These are phyloP conservation scores for Scaeva pyrastri DNA, from an alignment of 2,888 invertebrate species.

Conservation along the genomic window DNA sequence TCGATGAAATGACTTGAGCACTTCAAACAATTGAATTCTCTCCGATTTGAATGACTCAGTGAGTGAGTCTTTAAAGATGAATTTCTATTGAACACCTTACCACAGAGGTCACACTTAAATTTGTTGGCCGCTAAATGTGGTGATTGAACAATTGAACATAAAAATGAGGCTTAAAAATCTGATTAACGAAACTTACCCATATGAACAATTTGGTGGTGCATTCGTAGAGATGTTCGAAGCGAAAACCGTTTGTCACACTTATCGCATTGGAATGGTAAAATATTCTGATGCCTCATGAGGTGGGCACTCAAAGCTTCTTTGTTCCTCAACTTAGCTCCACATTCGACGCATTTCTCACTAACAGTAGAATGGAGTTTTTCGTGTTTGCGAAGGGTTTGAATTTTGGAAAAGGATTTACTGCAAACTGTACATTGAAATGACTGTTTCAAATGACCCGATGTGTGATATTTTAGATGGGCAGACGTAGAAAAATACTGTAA, in stretches of 20 bases:
- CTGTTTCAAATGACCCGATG: conserved; percentile 85
- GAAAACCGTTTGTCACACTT: conserved; percentile 86
- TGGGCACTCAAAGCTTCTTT: conserved; percentile 87
- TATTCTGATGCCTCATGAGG: conserved; percentile 86
- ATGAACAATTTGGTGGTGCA: conserved; percentile 85
- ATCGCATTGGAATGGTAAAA: conserved; percentile 85
- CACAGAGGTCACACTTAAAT: conserved; percentile 86
- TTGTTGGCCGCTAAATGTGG: conserved; percentile 81
- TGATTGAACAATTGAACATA: background rate
- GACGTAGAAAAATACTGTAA: conserved; percentile 86
- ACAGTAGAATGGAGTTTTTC: conserved; percentile 86
- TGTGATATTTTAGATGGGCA: conserved; percentile 90
- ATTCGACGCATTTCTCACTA: conserved; percentile 85
- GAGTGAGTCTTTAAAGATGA: conserved; percentile 86
- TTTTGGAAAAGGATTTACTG: conserved; percentile 88
- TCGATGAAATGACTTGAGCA: conserved; percentile 89
- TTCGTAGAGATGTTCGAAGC: conserved; percentile 88
- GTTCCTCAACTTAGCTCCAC: conserved; percentile 87
- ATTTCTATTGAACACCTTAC: conserved; percentile 86
- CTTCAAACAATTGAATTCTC: conserved; percentile 86
- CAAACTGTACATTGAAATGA: conserved; percentile 83
- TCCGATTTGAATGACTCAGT: conserved; percentile 85
- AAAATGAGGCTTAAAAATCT: too few species aligned
- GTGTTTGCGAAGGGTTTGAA: conserved; percentile 89
- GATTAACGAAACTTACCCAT: conserved; percentile 73